phyloP scores from a whole-genome alignment of 2,797 vertebrate species.

The Catostomus latipinnis region DNA sequence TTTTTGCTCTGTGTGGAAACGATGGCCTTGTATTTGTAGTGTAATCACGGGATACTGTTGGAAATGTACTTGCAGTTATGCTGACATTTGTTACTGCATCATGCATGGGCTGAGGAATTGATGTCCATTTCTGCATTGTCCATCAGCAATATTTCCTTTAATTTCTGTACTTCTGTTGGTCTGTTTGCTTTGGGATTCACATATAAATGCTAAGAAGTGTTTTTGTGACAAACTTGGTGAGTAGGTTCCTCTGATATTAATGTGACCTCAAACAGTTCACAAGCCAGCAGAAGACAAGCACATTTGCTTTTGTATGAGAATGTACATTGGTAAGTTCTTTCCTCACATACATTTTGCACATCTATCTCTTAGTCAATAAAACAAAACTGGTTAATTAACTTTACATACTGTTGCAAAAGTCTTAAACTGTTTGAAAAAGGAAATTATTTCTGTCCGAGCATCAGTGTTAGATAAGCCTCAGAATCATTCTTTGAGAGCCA shows the following conservation, averaged over 20 bases:
- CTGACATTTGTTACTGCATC: neutral
- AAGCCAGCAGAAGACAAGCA: neutral
- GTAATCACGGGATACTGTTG: neutral
- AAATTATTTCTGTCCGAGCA: too few species aligned
- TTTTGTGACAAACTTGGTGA: too few species aligned
- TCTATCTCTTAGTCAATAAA: too few species aligned
- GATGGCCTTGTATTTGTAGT: neutral
- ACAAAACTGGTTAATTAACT: too few species aligned
- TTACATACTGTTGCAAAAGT: too few species aligned
- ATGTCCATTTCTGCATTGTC: neutral
- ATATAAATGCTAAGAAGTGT: too few species aligned
- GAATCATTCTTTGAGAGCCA: too few species aligned
- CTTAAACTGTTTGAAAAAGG: too few species aligned
- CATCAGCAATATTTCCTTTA: neutral
- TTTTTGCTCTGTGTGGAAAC: conserved; percentile 10
- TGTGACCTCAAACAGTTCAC: neutral
- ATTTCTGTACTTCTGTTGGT: neutral
- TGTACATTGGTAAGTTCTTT: neutral
- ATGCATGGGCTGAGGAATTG: neutral
- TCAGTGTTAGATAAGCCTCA: too few species aligned
- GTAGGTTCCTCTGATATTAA: too few species aligned
- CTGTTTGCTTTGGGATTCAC: too few species aligned
- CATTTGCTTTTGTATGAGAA: neutral
- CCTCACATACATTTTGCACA: too few species aligned
- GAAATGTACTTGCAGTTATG: neutral